Evolutionary conservation across 1,140 invertebrate species (phyloP).

Genomic region (Ooceraea biroi): DNA sequence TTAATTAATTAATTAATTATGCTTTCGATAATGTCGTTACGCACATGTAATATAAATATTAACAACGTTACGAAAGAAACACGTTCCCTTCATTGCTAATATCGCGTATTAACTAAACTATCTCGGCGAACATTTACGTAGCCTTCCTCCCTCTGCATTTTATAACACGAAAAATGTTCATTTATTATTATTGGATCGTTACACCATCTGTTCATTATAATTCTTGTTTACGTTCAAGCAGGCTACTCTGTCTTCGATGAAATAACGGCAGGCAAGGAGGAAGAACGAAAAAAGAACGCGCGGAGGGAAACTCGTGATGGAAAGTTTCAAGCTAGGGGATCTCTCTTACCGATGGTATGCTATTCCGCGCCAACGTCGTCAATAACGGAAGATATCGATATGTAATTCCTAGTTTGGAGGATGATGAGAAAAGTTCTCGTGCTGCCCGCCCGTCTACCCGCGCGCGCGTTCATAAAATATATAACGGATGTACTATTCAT

Average conservation of each 20-base stretch:
- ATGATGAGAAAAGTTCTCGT: slow-evolving; percentile 69
- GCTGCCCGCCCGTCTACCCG: background rate
- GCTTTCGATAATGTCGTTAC: background rate
- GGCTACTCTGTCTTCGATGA: slow-evolving; percentile 12
- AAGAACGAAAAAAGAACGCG: slow-evolving; percentile 10
- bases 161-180: slow-evolving; percentile 1
- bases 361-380: slow-evolving; percentile 50
- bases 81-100: background rate
- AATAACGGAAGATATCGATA: slow-evolving; percentile 59
- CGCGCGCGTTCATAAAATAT: slow-evolving; percentile 58
- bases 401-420: slow-evolving; percentile 62
- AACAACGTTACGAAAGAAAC: background rate
- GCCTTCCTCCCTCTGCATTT: background rate
- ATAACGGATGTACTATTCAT: slow-evolving; percentile 62
- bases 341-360: slow-evolving; percentile 43
- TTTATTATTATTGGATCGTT: slow-evolving; percentile 33
- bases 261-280: background rate
- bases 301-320: slow-evolving; percentile 34
- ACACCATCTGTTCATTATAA: background rate
- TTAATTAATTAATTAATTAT: slow-evolving; percentile 50
- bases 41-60: background rate
- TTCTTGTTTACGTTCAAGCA: slow-evolving; percentile 29
- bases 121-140: slow-evolving; percentile 13
- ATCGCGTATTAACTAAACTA: background rate
- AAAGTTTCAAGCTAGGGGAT: slow-evolving; percentile 54